Evolutionary conservation across 2,113 vertebrate species (phyloP).

Genomic region (Cyphomyrus plagiostoma): DNA sequence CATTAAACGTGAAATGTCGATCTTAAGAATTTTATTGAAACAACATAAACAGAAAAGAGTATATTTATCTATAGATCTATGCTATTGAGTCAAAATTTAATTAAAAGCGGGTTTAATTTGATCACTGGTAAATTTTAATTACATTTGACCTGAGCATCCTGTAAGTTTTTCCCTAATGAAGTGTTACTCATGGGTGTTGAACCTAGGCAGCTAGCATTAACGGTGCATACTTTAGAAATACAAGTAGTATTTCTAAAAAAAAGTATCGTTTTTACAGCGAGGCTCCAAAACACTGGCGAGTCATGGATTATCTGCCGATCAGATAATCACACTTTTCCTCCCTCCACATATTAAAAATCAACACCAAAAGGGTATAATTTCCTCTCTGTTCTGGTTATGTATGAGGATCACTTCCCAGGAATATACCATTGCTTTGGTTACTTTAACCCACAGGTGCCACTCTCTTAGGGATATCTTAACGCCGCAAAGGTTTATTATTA

Average conservation of each 20-base stretch:
- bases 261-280: not conserved
- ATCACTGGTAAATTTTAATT: not conserved
- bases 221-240: not conserved
- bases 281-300: not conserved
- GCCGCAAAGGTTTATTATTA: not conserved
- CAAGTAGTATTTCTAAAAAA: not conserved
- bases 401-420: conserved; percentile 6
- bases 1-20: not conserved
- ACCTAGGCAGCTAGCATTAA: not conserved
- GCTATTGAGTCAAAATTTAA: not conserved
- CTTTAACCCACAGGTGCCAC: not conserved
- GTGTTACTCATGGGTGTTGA: not conserved
- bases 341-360: conserved; percentile 18
- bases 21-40: not conserved
- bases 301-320: conserved; percentile 13
- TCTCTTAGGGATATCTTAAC: not conserved
- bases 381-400: conserved; percentile 7
- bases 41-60: not conserved
- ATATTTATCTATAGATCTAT: not conserved
- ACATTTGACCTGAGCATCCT: not conserved
- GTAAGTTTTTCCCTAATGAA: not conserved
- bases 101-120: not conserved
- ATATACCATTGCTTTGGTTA: not conserved
- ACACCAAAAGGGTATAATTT: conserved; percentile 17
- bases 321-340: conserved; percentile 18